Evolutionary conservation across 2,888 invertebrate genomes (phyloP).

Genomic region (Chamaedrilus cognettii): DNA sequence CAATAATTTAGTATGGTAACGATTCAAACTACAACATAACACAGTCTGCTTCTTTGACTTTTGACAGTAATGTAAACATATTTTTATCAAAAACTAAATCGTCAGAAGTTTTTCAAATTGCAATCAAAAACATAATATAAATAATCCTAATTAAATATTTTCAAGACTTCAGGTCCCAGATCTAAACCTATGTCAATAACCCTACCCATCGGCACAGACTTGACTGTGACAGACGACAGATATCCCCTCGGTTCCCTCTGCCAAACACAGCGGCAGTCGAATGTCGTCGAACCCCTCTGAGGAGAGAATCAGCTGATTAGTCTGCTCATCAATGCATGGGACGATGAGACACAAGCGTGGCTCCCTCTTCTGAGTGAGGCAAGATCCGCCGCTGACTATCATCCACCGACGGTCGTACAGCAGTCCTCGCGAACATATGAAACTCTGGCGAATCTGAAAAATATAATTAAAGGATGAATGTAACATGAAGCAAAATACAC

Average conservation of each 20-base stretch:
- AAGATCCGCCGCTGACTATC: constrained; percentile 81
- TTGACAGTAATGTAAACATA: too few relatives aligned
- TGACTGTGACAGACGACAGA: not conserved
- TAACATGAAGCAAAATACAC: not conserved
- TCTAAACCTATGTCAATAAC: too few relatives aligned
- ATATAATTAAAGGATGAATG: too few relatives aligned
- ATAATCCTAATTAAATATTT: too few relatives aligned
- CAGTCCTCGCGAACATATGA: constrained; percentile 77
- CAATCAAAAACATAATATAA: too few relatives aligned
- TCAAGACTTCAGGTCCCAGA: too few relatives aligned
- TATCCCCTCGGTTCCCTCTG: not conserved
- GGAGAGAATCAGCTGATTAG: constrained; percentile 47
- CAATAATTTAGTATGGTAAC: too few relatives aligned
- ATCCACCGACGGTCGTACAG: constrained; percentile 92
- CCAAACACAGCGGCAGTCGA: not conserved
- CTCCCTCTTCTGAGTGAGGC: constrained; percentile 85
- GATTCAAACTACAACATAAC: too few relatives aligned
- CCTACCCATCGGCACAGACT: not conserved
- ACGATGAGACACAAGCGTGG: constrained; percentile 76
- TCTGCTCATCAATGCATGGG: constrained; percentile 71
- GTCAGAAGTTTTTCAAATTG: too few relatives aligned
- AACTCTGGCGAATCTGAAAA: too few relatives aligned
- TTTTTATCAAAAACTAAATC: too few relatives aligned
- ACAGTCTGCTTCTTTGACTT: too few relatives aligned
- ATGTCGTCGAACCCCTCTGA: constrained; percentile 14